Evolutionary conservation across 2,888 invertebrate species (phyloP), one percentile per base, ranked within the genome.

Genomic region (Mythimna loreyi): DNA sequence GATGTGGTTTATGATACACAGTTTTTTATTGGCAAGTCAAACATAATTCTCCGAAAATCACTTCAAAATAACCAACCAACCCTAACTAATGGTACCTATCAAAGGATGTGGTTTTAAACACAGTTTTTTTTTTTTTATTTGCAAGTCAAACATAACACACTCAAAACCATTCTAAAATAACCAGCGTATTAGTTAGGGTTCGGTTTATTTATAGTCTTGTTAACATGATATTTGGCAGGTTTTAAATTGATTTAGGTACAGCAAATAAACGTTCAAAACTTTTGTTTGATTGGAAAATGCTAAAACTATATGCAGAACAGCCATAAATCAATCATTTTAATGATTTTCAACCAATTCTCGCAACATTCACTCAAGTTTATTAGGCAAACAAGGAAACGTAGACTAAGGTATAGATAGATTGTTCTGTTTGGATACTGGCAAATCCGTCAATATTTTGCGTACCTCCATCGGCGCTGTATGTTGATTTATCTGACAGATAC

Each of bases 401-500:
- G 45, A 11, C n/a, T 30, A n/a, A n/a, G n/a, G 28, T 53, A 50
- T 57, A 61, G 62, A 9, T 59, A 63, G 25, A n/a, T 53, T 56
- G 33, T 43, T 8, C 43, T 45, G 13, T 72, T 67, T 23, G 30
- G 45, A 21, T 49, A 63, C 59, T 55, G 69, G 53, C 58, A 65
- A 71, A 80, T 68, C 73, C 59, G 69, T 80, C 80, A 82, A 75
- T 77, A 75, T 66, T 69, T 50, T 71, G 64, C 45, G 45, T 59
- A 64, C 66, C 65, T 69, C 57, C 33, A 55, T 64, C n/a, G 30
- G 57, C 45, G 50, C 45, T 68, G 75, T 78, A 60, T 80, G 77
- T 86, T 86, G 87, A 85, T 87, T 86, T 83, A 86, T 75, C 78
- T 50, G 49, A 60, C 72, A 63, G 84, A 72, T 70, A 78, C 71